A percentile compares a stretch with the other conserved stretches of the same genome.
phyloP scores from a whole-genome alignment of 1,140 invertebrate species.

The Papilio xuthus region DNA sequence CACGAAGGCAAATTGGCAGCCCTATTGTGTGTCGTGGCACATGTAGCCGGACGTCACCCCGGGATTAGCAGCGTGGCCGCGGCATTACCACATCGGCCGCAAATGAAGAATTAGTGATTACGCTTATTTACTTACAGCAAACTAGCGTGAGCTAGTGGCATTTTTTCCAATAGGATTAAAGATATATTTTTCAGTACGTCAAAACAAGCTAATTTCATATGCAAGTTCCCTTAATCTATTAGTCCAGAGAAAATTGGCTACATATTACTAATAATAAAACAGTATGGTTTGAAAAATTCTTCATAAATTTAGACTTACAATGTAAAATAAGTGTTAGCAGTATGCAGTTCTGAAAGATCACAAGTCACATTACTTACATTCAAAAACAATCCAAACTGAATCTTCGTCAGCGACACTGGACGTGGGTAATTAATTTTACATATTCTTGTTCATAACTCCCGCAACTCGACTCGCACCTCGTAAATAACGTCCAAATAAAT shows the following conservation, averaged over 20 bases:
- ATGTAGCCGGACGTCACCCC: slow-evolving; percentile 77
- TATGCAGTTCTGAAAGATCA: slow-evolving; percentile 7
- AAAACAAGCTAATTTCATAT: background rate
- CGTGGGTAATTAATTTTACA: slow-evolving; percentile 72
- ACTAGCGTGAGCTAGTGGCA: slow-evolving; percentile 1
- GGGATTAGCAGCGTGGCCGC: slow-evolving; percentile 79
- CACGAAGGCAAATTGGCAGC: slow-evolving; percentile 49
- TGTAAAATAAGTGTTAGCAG: background rate
- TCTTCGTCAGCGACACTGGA: slow-evolving; percentile 63
- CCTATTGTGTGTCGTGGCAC: slow-evolving; percentile 60
- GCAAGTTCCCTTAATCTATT: background rate
- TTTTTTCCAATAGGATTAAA: background rate
- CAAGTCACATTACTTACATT: slow-evolving; percentile 71
- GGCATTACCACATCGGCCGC: slow-evolving; percentile 80
- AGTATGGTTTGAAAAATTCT: background rate
- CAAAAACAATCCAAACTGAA: slow-evolving; percentile 73
- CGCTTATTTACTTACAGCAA: slow-evolving; percentile 49
- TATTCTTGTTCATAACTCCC: slow-evolving; percentile 76
- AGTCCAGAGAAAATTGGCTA: background rate
- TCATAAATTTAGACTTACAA: background rate
- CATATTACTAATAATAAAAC: background rate
- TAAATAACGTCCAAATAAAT: slow-evolving; percentile 71
- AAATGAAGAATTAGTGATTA: slow-evolving; percentile 82
- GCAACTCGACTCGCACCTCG: slow-evolving; percentile 62
- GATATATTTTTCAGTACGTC: background rate